Evolutionary conservation across 53 echinoderm and acorn worm genomes (phyloP).

Genomic region (Henricia sp.): DNA sequence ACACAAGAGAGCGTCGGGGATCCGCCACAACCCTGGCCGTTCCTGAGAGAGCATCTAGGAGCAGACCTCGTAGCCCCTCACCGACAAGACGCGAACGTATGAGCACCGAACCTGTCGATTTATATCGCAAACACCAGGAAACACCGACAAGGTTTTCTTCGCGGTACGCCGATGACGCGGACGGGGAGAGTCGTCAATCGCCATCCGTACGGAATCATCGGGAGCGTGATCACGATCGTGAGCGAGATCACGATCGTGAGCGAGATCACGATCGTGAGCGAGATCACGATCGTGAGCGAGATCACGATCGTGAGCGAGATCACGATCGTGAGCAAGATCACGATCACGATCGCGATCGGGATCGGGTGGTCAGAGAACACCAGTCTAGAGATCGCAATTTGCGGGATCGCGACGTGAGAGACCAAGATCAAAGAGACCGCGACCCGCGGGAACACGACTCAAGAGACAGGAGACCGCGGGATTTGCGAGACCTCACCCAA

Average conservation of each 20-base stretch:
- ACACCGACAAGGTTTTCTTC: constrained; percentile 12
- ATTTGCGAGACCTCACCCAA: constrained; percentile 4
- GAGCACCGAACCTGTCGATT: constrained; percentile 47
- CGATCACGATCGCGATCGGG: constrained; percentile 18
- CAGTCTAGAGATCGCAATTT: constrained; percentile 4
- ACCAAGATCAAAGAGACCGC: constrained; percentile 25
- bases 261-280: not conserved
- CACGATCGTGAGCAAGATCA: constrained; percentile 36
- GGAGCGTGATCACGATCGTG: constrained; percentile 2
- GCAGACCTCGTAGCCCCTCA: constrained; percentile 84
- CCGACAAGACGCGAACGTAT: constrained; percentile 65
- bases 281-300: constrained; percentile 8
- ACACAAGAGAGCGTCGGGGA: constrained; percentile 77
- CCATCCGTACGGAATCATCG: constrained; percentile 3
- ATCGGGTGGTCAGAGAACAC: not conserved
- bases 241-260: constrained; percentile 15
- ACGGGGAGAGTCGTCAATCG: constrained; percentile 30
- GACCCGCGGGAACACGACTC: constrained; percentile 21
- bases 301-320: not conserved
- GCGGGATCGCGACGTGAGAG: constrained; percentile 41
- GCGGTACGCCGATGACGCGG: constrained; percentile 16
- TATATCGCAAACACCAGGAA: constrained; percentile 37
- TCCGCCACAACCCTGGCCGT: constrained; percentile 92
- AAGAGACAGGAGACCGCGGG: not conserved
- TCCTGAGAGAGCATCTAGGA: constrained; percentile 75